Evolutionary conservation across 2,797 vertebrate genomes (phyloP).

Genomic region (Sebastes hubbsi): DNA sequence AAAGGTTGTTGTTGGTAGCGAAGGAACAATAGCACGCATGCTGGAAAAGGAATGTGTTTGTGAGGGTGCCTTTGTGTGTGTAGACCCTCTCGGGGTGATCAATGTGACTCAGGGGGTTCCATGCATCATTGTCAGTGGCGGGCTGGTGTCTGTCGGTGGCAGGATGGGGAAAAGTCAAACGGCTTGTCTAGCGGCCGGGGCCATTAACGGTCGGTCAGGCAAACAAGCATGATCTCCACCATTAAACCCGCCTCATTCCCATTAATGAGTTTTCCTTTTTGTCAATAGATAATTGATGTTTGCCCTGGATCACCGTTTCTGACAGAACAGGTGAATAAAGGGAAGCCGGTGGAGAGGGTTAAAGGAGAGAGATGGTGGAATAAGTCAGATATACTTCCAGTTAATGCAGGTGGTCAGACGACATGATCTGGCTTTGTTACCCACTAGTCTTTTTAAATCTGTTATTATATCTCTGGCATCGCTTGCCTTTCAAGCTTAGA

Average conservation of each 20-base stretch:
- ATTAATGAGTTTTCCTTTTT: slow-evolving; percentile 69
- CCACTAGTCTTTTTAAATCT: background rate
- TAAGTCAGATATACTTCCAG: background rate
- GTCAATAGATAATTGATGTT: slow-evolving; percentile 71
- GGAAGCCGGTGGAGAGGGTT: background rate
- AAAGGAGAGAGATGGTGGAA: background rate
- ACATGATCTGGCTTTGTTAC: background rate
- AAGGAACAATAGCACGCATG: background rate
- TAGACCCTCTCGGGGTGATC: slow-evolving; percentile 62
- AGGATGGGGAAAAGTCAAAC: slow-evolving; percentile 64
- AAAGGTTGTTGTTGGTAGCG: background rate
- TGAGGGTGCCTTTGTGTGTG: slow-evolving; percentile 12
- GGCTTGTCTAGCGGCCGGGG: slow-evolving; percentile 53
- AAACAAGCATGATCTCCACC: slow-evolving; percentile 68
- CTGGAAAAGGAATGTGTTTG: slow-evolving; percentile 31
- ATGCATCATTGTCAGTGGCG: slow-evolving; percentile 75
- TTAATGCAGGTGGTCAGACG: background rate
- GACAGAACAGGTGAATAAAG: slow-evolving; percentile 25
- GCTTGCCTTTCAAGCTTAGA: slow-evolving; percentile 8
- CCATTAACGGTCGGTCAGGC: slow-evolving; percentile 65
- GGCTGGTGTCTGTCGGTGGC: slow-evolving; percentile 60
- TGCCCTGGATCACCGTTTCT: slow-evolving; percentile 18
- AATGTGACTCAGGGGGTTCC: slow-evolving; percentile 70
- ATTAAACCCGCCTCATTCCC: slow-evolving; percentile 64
- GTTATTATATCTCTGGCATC: background rate